Evolutionary conservation across 2,113 vertebrate species (phyloP), one percentile per base, ranked within the genome.

Genomic region (Zeus faber): DNA sequence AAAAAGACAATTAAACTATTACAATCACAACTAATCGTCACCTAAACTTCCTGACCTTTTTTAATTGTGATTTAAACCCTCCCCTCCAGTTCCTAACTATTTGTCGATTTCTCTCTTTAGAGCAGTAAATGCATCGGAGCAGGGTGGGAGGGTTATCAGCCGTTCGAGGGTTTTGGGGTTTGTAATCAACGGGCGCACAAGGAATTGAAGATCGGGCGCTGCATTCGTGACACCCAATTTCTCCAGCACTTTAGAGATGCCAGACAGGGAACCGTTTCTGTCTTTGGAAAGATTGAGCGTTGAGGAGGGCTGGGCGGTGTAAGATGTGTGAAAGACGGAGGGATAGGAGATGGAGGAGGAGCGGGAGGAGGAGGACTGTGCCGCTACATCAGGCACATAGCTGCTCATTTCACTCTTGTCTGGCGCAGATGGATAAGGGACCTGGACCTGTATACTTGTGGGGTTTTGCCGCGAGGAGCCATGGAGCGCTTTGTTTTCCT

Each of bases 11-110:
- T n/a, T 37, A 4, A 37, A 6, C 9, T 14, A n/a, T n/a, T n/a
- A n/a, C n/a, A n/a, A n/a, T n/a, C n/a, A n/a, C n/a, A n/a, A n/a
- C n/a, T n/a, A n/a, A n/a, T n/a, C n/a, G n/a, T n/a, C n/a, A n/a
- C n/a, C n/a, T n/a, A n/a, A n/a, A n/a, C 33, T 37, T 14, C 6
- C 4, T 37, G 33, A 5, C 13, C 9, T 13, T 37, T 11, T 11
- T 14, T 37, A 33, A 10, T 33, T 8, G 31, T 7, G 31, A 10
- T 6, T 33, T 9, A 33, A 13, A 2, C 31, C 13, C 31, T 14
- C 33, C 4, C 9, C 33, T 37, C 9, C 33, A 11, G 13, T 59
- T 70, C 39, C 65, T 79, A 77, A 82, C 70, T 65, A 68, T 58
- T 50, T 63, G 27, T 55, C 65, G 29, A 24, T 49, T 31, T 58